These are phyloP conservation scores for Spisula solida DNA, from an alignment of 2,888 invertebrate genomes.

Conservation along the genomic window DNA sequence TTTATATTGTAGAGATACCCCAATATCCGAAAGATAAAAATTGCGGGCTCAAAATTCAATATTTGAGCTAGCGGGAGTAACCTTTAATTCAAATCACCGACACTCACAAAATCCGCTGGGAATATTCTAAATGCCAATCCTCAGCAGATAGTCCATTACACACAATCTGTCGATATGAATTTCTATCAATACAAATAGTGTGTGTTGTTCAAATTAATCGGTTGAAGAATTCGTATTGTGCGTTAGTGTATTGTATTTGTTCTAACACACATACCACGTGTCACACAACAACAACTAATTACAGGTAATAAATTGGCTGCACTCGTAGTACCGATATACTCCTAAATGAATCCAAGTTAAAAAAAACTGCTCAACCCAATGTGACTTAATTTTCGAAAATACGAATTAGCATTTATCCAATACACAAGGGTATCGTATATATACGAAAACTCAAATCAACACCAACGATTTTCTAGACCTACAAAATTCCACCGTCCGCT, in stretches of 20 bases:
- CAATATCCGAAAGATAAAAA: neutral
- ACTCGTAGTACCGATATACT: neutral
- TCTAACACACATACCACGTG: neutral
- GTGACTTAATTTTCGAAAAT: neutral
- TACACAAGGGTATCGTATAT: neutral
- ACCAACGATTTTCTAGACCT: neutral
- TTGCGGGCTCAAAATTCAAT: neutral
- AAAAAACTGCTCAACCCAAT: neutral
- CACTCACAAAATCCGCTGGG: neutral
- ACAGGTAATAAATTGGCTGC: neutral
- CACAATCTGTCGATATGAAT: neutral
- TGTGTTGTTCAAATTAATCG: neutral
- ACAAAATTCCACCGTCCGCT: neutral
- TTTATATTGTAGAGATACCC: neutral
- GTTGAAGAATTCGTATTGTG: neutral
- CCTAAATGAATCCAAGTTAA: neutral
- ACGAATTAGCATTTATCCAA: neutral
- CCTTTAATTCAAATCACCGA: constrained; percentile 2
- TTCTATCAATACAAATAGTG: neutral
- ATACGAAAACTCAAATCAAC: neutral
- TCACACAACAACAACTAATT: neutral
- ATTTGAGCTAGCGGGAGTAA: neutral
- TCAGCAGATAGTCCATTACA: neutral
- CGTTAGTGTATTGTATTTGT: neutral
- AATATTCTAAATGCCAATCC: neutral